phyloP scores from a whole-genome alignment of 2,888 invertebrate genomes.

The Spisula subtruncata region DNA sequence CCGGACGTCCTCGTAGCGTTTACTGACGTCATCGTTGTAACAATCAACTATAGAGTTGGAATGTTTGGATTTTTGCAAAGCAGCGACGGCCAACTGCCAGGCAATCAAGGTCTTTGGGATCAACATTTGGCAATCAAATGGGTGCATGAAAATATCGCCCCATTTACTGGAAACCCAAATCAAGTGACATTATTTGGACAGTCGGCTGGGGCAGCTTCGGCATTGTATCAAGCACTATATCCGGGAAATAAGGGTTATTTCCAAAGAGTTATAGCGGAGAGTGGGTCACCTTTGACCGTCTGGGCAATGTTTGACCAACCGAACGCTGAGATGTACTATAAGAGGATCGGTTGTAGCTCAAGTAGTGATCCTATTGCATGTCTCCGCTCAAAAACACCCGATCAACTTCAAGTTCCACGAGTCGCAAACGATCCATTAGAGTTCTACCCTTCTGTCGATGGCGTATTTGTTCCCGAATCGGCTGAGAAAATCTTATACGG shows the following conservation, averaged over 20 bases:
- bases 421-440: constrained; percentile 18
- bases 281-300: constrained; percentile 51
- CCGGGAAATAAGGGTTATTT: constrained; percentile 65
- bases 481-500: constrained; percentile 51
- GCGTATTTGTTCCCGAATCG: constrained; percentile 54
- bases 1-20: constrained; percentile 19
- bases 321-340: constrained; percentile 31
- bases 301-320: constrained; percentile 37
- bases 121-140: constrained; percentile 67
- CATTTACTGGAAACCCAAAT: constrained; percentile 58
- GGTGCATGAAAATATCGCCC: constrained; percentile 63
- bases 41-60: constrained; percentile 65
- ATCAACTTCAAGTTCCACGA: constrained; percentile 9
- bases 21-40: constrained; percentile 59
- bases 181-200: constrained; percentile 66
- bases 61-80: constrained; percentile 63
- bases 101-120: constrained; percentile 70
- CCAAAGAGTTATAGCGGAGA: constrained; percentile 59
- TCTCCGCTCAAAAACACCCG: constrained; percentile 30
- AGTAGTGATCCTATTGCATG: constrained; percentile 37
- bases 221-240: constrained; percentile 61
- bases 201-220: constrained; percentile 61
- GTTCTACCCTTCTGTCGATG: constrained; percentile 47
- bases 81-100: constrained; percentile 39
- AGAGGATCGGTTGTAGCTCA: constrained; percentile 30